Percentiles rank a stretch among this genome's conserved stretches.
Conservation (phyloP, 2,888 invertebrate species). For the Deilephila elpenor region DNA sequence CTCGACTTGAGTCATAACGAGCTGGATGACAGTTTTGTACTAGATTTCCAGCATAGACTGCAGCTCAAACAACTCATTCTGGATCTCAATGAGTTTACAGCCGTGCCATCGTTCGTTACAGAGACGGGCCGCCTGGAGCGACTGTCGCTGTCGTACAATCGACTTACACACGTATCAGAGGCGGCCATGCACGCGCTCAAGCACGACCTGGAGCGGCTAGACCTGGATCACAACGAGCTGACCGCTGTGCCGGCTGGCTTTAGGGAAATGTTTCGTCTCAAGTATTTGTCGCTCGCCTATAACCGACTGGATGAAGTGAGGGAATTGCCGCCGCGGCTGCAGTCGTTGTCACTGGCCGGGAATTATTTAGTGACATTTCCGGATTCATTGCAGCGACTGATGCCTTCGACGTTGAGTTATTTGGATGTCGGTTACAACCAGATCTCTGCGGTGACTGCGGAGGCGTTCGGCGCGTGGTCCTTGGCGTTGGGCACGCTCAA, state of each 20-base stretch:
- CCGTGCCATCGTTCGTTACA: constrained; percentile 86
- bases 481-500: constrained; percentile 89
- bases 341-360: constrained; percentile 89
- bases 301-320: constrained; percentile 86
- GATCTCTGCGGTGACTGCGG: constrained; percentile 87
- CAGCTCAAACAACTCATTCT: constrained; percentile 89
- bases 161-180: constrained; percentile 86
- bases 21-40: constrained; percentile 86
- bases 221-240: constrained; percentile 90
- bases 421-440: constrained; percentile 93
- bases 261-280: constrained; percentile 84
- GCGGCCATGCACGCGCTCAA: constrained; percentile 88
- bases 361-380: constrained; percentile 89
- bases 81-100: constrained; percentile 89
- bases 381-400: constrained; percentile 84
- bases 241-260: constrained; percentile 86
- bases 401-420: constrained; percentile 85
- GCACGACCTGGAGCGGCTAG: constrained; percentile 88
- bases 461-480: constrained; percentile 90
- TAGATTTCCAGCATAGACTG: constrained; percentile 86
- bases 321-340: constrained; percentile 85
- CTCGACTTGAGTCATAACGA: constrained; percentile 92
- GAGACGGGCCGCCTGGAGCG: constrained; percentile 87
- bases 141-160: constrained; percentile 90
- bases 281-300: constrained; percentile 91